These are phyloP conservation scores for Bhutanitis thaidina DNA, from an alignment of 2,888 invertebrate species.

Conservation along the genomic window DNA sequence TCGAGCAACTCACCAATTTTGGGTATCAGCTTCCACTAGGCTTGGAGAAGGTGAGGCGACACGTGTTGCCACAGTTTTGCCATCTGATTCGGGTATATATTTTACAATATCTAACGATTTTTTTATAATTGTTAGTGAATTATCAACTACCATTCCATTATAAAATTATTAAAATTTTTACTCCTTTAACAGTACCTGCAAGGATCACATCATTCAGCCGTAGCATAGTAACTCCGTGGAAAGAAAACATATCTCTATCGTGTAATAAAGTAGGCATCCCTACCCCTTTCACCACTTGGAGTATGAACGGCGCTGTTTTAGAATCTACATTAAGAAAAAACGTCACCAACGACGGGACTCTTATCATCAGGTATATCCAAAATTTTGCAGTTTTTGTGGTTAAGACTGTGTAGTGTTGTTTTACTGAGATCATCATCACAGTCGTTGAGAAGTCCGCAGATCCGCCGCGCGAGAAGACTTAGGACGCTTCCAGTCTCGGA, in stretches of 20 bases:
- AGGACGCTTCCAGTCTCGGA: too few species aligned
- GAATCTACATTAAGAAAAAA: constrained; percentile 85
- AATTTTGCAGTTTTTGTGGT: too few species aligned
- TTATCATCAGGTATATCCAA: constrained; percentile 83
- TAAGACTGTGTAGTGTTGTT: too few species aligned
- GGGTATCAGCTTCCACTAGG: constrained; percentile 86
- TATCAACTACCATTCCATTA: neutral
- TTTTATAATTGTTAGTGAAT: too few species aligned
- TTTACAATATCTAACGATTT: neutral
- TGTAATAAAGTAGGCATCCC: constrained; percentile 93
- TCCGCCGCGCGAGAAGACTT: too few species aligned
- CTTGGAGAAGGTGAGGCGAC: constrained; percentile 92
- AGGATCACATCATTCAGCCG: constrained; percentile 93
- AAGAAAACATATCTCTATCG: constrained; percentile 89
- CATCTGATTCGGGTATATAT: constrained; percentile 82
- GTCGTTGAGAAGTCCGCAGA: too few species aligned
- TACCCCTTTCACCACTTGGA: constrained; percentile 87
- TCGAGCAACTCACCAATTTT: constrained; percentile 86
- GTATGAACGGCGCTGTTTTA: constrained; percentile 86
- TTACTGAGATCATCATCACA: too few species aligned
- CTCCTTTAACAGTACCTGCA: constrained; percentile 83
- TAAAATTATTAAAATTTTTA: neutral
- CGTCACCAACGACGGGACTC: constrained; percentile 84
- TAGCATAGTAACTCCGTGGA: constrained; percentile 90
- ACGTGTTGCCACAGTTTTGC: constrained; percentile 86